Evolutionary conservation across 2,113 vertebrate genomes (phyloP), one percentile per base, ranked within the genome.

Genomic region (Glareola pratincola): DNA sequence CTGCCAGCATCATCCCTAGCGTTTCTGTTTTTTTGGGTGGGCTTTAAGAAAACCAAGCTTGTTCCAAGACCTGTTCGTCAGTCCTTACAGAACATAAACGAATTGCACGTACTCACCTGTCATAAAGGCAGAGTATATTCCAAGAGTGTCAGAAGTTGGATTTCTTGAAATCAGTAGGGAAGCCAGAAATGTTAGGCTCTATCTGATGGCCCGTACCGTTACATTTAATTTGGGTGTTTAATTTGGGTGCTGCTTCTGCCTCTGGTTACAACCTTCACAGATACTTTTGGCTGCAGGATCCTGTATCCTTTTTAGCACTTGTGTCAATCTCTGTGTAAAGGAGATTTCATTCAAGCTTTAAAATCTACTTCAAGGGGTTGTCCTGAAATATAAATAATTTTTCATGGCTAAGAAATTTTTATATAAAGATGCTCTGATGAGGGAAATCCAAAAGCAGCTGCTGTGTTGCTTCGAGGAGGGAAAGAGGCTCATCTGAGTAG

Each of bases 391-490:
- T 60, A 95, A 96, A 96, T 95, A 96, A 81, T 75, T 97, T 94
- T 92, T 72, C 83, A 77, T 89, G 45, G 57, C 76, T 95, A 84
- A 91, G 85, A 94, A 81, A 18, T 85, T 95, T 96, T 94, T 82
- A 81, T 71, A 81, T 89, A 91, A 96, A 92, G 93, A 87, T 91
- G 53, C 64, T 96, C 64, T 97, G 83, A 95, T 95, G 89, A 93
- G 91, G 96, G 83, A 97, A 97, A 97, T 95, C 95, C 94, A 95
- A 95, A 94, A 88, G 29, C 94, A 96, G 95, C 89, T 94, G 88
- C 45, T 92, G 24, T 73, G 18, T 26, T 94, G 53, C 69, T 95
- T 87, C 51, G 60, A 78, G 77, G 81, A 78, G 51, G 84, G 21
- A 84, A 86, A 81, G 57, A 92, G 41, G 39, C 59, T 83, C 63